These are phyloP conservation scores for Eupelmus urozonus DNA, from an alignment of 2,888 invertebrate species.

Conservation along the genomic window DNA sequence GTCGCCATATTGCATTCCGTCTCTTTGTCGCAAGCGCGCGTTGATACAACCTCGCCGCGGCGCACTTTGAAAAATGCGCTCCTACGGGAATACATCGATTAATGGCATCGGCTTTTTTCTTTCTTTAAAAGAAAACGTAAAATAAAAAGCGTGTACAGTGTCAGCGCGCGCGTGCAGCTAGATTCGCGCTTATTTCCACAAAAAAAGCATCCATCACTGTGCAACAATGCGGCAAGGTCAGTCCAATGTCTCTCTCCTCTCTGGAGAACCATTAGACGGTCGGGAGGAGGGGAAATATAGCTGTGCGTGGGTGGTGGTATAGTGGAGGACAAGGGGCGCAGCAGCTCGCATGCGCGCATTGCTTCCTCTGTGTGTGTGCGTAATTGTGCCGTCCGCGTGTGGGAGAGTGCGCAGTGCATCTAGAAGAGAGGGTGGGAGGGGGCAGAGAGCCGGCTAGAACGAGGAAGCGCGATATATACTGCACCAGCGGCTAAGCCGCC, in stretches of 20 bases:
- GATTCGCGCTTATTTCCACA: no score
- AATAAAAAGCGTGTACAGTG: no score
- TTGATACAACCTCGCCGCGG: no score
- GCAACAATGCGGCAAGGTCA: conserved; percentile 48
- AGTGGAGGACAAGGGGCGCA: not conserved
- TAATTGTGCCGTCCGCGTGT: no score
- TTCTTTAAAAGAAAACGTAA: no score
- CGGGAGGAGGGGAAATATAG: not conserved
- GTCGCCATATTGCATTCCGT: no score
- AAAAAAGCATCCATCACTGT: conserved; percentile 27
- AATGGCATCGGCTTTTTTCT: no score
- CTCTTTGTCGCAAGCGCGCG: no score
- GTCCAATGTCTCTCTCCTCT: conserved; percentile 8
- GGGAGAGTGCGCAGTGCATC: not conserved
- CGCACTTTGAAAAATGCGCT: no score
- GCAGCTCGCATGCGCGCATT: not conserved
- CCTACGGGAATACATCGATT: no score
- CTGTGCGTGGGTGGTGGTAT: not conserved
- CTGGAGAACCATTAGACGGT: not conserved
- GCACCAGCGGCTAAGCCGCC: not conserved
- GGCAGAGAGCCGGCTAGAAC: not conserved
- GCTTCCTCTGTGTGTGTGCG: not conserved
- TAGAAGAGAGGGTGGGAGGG: not conserved
- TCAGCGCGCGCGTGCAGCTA: no score
- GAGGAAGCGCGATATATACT: conserved; percentile 1